phyloP scores from a whole-genome alignment of 1,140 invertebrate species.

The Dendroctonus valens region DNA sequence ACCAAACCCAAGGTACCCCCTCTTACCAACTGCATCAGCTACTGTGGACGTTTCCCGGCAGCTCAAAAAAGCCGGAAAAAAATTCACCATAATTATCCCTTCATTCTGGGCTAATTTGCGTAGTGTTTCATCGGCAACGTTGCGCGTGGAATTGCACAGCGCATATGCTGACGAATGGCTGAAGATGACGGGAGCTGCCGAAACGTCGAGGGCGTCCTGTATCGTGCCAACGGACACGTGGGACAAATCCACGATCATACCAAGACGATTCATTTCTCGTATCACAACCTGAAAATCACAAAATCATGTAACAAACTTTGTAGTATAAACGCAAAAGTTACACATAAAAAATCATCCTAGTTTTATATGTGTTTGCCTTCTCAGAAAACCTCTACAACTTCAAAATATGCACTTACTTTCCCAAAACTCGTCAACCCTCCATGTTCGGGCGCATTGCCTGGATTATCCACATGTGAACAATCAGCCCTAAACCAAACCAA shows the following conservation, averaged over 20 bases:
- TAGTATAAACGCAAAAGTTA: no score
- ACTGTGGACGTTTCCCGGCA: slow-evolving; percentile 80
- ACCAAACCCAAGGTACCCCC: background rate
- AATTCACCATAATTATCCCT: slow-evolving; percentile 90
- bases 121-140: slow-evolving; percentile 81
- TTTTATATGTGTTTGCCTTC: no score
- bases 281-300: slow-evolving; percentile 23
- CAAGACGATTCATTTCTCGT: slow-evolving; percentile 74
- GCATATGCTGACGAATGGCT: slow-evolving; percentile 84
- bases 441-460: slow-evolving; percentile 59
- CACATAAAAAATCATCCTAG: no score
- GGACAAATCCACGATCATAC: slow-evolving; percentile 85
- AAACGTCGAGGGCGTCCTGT: slow-evolving; percentile 74
- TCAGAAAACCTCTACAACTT: background rate
- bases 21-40: slow-evolving; percentile 82
- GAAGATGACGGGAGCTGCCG: slow-evolving; percentile 83
- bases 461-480: slow-evolving; percentile 62
- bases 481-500: slow-evolving; percentile 55
- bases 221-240: slow-evolving; percentile 84
- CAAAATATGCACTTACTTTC: slow-evolving; percentile 57
- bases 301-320: background rate
- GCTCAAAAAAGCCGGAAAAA: slow-evolving; percentile 84
- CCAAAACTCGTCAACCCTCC: slow-evolving; percentile 67
- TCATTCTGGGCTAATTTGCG: slow-evolving; percentile 75
- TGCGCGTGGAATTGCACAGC: slow-evolving; percentile 81